Conservation (phyloP, 1,140 invertebrate species). For the Drosophila quadrilineata region DNA sequence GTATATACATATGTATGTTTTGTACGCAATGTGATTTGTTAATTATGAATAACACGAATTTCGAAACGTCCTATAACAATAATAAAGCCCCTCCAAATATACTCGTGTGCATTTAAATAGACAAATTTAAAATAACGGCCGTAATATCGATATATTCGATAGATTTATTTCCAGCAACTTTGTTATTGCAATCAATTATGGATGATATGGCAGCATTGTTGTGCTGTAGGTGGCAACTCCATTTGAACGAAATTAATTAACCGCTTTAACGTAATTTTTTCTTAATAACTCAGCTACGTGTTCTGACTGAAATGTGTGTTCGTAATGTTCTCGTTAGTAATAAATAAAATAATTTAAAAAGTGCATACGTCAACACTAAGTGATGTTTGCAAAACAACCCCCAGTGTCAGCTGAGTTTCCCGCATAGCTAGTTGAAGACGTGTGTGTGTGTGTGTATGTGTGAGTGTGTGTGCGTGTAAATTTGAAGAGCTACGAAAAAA, state of each 20-base stretch:
- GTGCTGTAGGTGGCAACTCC: slow-evolving; percentile 1
- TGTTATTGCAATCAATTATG: not conserved
- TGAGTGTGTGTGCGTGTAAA: slow-evolving; percentile 11
- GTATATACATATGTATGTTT: slow-evolving; percentile 47
- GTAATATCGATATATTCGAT: not conserved
- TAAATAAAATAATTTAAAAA: not conserved
- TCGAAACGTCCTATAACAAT: slow-evolving; percentile 75
- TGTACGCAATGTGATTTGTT: slow-evolving; percentile 72
- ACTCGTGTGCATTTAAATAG: slow-evolving; percentile 33
- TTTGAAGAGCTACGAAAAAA: slow-evolving; percentile 36
- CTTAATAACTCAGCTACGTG: not conserved
- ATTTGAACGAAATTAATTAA: slow-evolving; percentile 10
- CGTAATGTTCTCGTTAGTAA: not conserved
- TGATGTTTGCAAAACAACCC: slow-evolving; percentile 54
- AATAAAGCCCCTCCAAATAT: slow-evolving; percentile 69
- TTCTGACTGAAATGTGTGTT: not conserved
- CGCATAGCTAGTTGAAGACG: slow-evolving; percentile 5
- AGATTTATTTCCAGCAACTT: not conserved
- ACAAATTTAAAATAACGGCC: not conserved
- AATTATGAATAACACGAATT: slow-evolving; percentile 57
- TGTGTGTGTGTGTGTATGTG: slow-evolving; percentile 23
- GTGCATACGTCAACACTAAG: slow-evolving; percentile 1
- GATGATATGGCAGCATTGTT: slow-evolving; percentile 4
- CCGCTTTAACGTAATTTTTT: not conserved
- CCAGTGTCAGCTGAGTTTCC: slow-evolving; percentile 16